phyloP scores from a whole-genome alignment of 2,113 vertebrate species.

The Hippocampus mohnikei region DNA sequence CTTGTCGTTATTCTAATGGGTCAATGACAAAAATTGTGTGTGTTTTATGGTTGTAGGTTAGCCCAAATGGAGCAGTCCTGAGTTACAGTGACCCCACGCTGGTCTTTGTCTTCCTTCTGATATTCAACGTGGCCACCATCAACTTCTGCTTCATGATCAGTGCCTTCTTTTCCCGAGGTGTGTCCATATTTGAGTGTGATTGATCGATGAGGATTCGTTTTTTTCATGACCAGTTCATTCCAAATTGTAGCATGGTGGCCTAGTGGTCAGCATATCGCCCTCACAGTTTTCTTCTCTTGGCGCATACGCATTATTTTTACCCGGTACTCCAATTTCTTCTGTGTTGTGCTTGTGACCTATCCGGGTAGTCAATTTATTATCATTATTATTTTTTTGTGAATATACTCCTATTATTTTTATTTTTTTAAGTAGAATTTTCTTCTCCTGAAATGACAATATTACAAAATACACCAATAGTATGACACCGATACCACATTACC shows the following conservation, averaged over 20 bases:
- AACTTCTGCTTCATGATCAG: conserved; percentile 99
- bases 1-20: not conserved
- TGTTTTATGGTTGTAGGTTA: conserved; percentile 72
- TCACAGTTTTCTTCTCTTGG: too few species aligned
- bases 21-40: not conserved
- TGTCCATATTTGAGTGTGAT: not conserved
- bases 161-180: conserved; percentile 91
- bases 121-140: conserved; percentile 85
- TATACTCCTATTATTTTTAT: too few species aligned
- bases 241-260: not conserved
- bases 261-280: not conserved
- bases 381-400: too few species aligned
- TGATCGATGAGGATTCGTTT: not conserved
- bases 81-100: conserved; percentile 86
- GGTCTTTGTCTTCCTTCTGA: conserved; percentile 85
- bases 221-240: not conserved
- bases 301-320: too few species aligned
- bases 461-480: too few species aligned
- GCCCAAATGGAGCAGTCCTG: conserved; percentile 83
- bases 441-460: too few species aligned
- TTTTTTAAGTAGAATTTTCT: too few species aligned
- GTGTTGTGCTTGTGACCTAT: too few species aligned
- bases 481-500: too few species aligned
- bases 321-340: too few species aligned
- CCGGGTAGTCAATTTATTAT: too few species aligned